phyloP scores from a whole-genome alignment of 2,888 invertebrate genomes.

The Pammene aurita region DNA sequence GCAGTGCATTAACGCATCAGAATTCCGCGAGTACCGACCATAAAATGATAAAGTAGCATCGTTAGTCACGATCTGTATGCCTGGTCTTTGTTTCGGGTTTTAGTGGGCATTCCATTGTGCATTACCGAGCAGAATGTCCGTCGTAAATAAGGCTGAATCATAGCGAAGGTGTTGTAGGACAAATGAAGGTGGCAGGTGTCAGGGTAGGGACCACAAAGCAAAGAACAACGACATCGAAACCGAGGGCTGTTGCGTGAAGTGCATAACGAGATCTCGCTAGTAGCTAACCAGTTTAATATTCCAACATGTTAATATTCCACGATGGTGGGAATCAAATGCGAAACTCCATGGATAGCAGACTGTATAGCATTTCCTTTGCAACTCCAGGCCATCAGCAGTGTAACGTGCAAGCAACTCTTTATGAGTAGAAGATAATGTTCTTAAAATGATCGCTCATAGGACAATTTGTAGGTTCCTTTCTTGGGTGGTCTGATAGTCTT shows the following conservation, averaged over 20 bases:
- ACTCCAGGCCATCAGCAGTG: not conserved
- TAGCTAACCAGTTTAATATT: not conserved
- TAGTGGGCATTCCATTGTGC: constrained; percentile 45
- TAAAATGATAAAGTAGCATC: constrained; percentile 36
- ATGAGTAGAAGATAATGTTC: too few species aligned
- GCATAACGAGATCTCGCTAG: not conserved
- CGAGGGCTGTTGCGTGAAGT: not conserved
- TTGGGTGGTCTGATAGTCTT: too few species aligned
- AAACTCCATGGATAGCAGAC: not conserved
- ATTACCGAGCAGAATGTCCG: constrained; percentile 49
- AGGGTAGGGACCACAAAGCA: constrained; percentile 47
- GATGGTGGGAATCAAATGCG: not conserved
- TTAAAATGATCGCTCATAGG: too few species aligned
- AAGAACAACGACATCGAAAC: constrained; percentile 43
- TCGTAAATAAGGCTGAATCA: constrained; percentile 56
- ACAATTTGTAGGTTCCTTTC: too few species aligned
- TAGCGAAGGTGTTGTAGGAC: constrained; percentile 50
- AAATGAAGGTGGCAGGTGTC: constrained; percentile 56
- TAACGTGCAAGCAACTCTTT: not conserved
- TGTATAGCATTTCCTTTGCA: too few species aligned
- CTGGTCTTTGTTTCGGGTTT: constrained; percentile 48
- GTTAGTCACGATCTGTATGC: constrained; percentile 35
- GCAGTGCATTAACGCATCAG: constrained; percentile 31
- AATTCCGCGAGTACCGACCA: constrained; percentile 26
- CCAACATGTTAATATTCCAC: too few species aligned